Percentiles rank a stretch among this genome's conserved stretches.
Conservation (phyloP, 1,140 invertebrate species). For the Mamestra configurata region DNA sequence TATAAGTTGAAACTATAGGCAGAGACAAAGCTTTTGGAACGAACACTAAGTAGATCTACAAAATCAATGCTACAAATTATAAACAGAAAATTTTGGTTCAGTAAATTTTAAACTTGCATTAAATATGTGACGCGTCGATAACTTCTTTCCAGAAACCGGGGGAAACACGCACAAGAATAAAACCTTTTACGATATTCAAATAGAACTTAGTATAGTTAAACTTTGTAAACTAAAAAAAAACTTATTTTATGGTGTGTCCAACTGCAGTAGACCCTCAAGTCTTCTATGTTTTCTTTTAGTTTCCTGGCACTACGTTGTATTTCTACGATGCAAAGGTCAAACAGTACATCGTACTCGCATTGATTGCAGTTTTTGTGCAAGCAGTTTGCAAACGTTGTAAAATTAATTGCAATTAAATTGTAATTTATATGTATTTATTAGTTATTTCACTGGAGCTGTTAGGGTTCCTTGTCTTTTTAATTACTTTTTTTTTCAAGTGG, state of each 20-base stretch:
- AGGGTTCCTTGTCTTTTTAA: conserved; percentile 4
- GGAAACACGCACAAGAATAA: not conserved
- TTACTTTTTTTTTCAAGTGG: not conserved
- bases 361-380: conserved; percentile 23
- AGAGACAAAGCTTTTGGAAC: no score
- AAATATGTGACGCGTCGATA: no score
- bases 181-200: not conserved
- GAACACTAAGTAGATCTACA: no score
- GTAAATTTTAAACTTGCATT: no score
- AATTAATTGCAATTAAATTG: conserved; percentile 52
- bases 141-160: no score
- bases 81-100: no score
- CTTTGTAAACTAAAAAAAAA: not conserved
- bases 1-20: no score
- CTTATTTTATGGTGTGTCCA: not conserved
- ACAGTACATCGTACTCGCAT: not conserved
- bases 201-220: not conserved
- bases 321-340: conserved; percentile 13
- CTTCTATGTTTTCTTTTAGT: not conserved
- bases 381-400: not conserved
- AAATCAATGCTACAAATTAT: no score
- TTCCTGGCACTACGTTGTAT: conserved; percentile 7
- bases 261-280: not conserved
- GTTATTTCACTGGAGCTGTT: conserved; percentile 32
- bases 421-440: conserved; percentile 52